Evolutionary conservation across 2,113 vertebrate species (phyloP), one percentile per base, ranked within the genome.

Genomic region (Dicentrarchus labrax): DNA sequence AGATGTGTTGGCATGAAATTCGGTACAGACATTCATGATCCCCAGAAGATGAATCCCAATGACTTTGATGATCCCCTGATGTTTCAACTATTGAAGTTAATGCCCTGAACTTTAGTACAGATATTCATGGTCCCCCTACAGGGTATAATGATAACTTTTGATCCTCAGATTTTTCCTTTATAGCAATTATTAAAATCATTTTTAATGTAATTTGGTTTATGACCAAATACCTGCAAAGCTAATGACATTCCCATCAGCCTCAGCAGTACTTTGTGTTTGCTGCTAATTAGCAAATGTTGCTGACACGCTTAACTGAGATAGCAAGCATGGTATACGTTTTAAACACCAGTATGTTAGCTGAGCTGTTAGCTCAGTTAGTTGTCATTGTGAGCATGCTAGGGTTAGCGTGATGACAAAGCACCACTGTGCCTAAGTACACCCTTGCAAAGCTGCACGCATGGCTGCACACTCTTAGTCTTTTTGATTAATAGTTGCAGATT

Each of bases 401-500:
- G 43, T 50, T 41, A 39, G 64, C 53, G 8, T 24, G 12, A 65
- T 76, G 57, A n/a, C 8, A 38, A 48, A 38, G 50, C 50, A 48
- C 39, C 10, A 11, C 59, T 16, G 61, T 81, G 61, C 30, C 56
- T 17, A 11, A 22, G 11, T 17, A 24, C n/a, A 47, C 11, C 45
- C 9, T 13, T 4, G 13, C 45, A 47, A 8, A 50, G 54, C 64
- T 72, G 70, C 65, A 22, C 51, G 69, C 5, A 0, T 62, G 45
- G 67, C 69, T 67, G 41, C 4, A 38, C n/a, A 43, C 68, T 22
- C 70, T 65, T 65, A 39, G 17, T 62, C 60, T 36, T 80, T 3
- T 60, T 72, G 51, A 54, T 62, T 2, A 50, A 79, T 64, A 53
- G 38, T 22, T 73, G 24, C 47, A 21, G 56, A 69, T 64, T 57